Evolutionary conservation across 2,113 vertebrate genomes (phyloP).

Genomic region (Himantopus leucocephalus): DNA sequence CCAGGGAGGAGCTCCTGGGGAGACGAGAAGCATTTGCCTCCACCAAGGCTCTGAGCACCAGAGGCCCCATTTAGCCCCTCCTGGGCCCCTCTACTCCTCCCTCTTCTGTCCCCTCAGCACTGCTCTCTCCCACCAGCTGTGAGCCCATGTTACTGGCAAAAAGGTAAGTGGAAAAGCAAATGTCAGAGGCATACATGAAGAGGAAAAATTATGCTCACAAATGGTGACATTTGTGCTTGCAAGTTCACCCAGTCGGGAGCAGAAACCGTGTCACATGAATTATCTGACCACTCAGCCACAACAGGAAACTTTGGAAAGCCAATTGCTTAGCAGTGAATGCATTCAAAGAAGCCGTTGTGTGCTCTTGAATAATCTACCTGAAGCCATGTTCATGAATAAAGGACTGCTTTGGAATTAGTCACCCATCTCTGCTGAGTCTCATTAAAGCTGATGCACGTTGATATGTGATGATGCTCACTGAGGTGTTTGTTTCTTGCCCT

Average conservation of each 20-base stretch:
- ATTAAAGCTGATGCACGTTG: neutral
- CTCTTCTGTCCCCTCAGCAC: neutral
- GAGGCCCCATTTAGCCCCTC: neutral
- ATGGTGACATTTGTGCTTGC: conserved; percentile 56
- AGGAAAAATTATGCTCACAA: conserved; percentile 36
- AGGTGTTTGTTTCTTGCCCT: neutral
- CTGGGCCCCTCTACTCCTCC: neutral
- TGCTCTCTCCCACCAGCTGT: neutral
- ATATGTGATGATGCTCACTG: neutral
- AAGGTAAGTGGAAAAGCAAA: conserved; percentile 51
- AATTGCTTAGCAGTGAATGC: neutral
- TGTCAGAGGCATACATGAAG: conserved; percentile 36
- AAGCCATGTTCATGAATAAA: neutral
- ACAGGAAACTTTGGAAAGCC: neutral
- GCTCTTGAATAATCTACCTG: neutral
- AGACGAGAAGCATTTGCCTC: neutral
- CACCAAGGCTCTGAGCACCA: neutral
- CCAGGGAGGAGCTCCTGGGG: neutral
- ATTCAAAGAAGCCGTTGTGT: neutral
- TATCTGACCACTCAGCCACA: conserved; percentile 41
- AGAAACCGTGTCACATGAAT: conserved; percentile 16
- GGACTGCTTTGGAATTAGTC: neutral
- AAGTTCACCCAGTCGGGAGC: conserved; percentile 12
- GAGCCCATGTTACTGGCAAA: neutral
- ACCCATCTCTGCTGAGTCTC: neutral